Conservation (phyloP, 2,888 invertebrate species). For the Drosophila austrosaltans region DNA sequence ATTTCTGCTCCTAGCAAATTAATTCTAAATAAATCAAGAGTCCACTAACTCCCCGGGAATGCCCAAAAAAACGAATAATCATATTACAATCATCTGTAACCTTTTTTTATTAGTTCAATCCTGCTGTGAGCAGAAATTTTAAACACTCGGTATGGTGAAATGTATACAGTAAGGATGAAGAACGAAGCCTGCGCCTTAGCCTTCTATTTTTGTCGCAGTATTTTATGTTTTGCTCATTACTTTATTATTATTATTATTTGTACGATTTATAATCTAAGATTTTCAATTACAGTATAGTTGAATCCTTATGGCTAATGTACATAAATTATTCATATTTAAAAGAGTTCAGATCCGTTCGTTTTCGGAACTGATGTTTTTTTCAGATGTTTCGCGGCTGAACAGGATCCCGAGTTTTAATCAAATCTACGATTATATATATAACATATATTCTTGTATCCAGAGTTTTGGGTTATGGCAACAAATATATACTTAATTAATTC, state of each 20-base stretch:
- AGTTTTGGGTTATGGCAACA: conserved; percentile 7
- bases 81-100: conserved; percentile 6
- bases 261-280: conserved; percentile 6
- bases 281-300: conserved; percentile 9
- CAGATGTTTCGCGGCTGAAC: background rate
- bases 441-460: background rate
- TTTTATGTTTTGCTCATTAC: background rate
- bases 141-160: background rate
- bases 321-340: conserved; percentile 2
- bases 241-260: conserved; percentile 11
- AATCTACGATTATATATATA: background rate
- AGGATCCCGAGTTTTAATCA: background rate
- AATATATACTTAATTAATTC: conserved; percentile 8
- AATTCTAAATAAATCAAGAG: background rate
- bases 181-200: background rate
- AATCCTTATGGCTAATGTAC: background rate
- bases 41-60: background rate
- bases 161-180: conserved; percentile 1
- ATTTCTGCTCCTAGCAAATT: too few species aligned
- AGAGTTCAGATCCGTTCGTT: conserved; percentile 1
- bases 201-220: background rate
- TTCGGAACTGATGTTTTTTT: background rate
- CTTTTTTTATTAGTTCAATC: conserved; percentile 4
- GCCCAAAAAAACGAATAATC: background rate
- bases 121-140: background rate